phyloP scores from a whole-genome alignment of 2,888 invertebrate species.

The Stratiomys singularior region DNA sequence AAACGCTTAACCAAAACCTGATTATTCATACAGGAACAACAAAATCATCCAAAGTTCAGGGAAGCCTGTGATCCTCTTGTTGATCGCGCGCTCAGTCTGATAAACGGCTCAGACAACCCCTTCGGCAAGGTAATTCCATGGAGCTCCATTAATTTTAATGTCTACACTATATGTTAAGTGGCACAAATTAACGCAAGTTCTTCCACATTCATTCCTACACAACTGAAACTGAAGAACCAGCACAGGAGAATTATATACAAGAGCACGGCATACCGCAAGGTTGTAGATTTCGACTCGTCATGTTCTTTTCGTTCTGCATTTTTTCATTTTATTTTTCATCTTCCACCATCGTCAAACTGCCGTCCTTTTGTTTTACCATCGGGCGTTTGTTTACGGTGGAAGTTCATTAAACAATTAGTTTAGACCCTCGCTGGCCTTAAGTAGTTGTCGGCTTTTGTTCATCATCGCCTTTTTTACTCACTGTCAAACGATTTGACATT shows the following conservation, averaged over 20 bases:
- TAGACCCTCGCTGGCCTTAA: constrained; percentile 47
- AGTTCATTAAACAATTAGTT: constrained; percentile 53
- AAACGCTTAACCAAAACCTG: constrained; percentile 17
- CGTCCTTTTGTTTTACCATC: constrained; percentile 47
- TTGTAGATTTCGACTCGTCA: neutral
- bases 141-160: constrained; percentile 49
- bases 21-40: constrained; percentile 1
- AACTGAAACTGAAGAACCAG: neutral
- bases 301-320: no score
- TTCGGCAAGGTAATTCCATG: constrained; percentile 48
- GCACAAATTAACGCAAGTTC: constrained; percentile 46
- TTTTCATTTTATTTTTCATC: constrained; percentile 4
- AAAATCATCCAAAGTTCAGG: neutral
- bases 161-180: constrained; percentile 43
- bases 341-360: constrained; percentile 33
- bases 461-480: constrained; percentile 37
- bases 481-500: constrained; percentile 40
- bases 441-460: constrained; percentile 47
- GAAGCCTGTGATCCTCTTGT: neutral
- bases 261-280: constrained; percentile 4
- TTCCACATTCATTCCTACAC: constrained; percentile 4
- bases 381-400: constrained; percentile 52
- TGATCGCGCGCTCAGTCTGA: neutral
- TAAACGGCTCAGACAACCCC: constrained; percentile 39
- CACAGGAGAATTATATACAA: constrained; percentile 2